Conservation (phyloP, 2,888 invertebrate genomes). For the Rotaria macrura region DNA sequence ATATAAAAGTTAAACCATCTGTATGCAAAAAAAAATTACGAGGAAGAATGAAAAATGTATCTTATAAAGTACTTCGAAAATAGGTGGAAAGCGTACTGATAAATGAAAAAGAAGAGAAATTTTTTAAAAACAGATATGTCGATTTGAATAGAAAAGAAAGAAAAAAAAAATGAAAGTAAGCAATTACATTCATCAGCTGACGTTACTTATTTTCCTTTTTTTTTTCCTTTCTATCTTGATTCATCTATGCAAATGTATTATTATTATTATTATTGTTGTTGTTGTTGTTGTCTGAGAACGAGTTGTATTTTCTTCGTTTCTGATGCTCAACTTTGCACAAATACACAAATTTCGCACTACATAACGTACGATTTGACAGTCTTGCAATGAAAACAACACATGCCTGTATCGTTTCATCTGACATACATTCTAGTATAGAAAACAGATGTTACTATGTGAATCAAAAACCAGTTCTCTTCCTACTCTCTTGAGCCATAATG, state of each 20-base stretch:
- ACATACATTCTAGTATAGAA: not conserved
- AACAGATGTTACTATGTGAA: not conserved
- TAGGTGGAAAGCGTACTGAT: not conserved
- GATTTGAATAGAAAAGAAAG: not conserved
- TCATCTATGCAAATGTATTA: not conserved
- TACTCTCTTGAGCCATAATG: not conserved
- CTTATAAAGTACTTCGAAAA: not conserved
- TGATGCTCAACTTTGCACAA: not conserved
- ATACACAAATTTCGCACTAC: not conserved
- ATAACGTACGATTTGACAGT: not conserved
- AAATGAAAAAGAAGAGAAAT: not conserved
- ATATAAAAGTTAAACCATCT: not conserved
- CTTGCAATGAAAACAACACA: not conserved
- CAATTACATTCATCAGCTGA: not conserved
- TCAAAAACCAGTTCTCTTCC: not conserved
- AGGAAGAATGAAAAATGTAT: not conserved
- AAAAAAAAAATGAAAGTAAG: not conserved
- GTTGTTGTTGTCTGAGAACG: not conserved
- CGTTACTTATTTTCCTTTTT: not conserved
- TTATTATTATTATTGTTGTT: not conserved
- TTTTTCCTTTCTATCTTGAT: not conserved
- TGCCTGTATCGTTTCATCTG: not conserved
- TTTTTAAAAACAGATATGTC: not conserved
- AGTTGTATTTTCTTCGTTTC: not conserved
- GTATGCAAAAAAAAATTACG: not conserved